Evolutionary conservation across 2,113 vertebrate species (phyloP), one percentile per base, ranked within the genome.

Genomic region (Colaptes auratus): DNA sequence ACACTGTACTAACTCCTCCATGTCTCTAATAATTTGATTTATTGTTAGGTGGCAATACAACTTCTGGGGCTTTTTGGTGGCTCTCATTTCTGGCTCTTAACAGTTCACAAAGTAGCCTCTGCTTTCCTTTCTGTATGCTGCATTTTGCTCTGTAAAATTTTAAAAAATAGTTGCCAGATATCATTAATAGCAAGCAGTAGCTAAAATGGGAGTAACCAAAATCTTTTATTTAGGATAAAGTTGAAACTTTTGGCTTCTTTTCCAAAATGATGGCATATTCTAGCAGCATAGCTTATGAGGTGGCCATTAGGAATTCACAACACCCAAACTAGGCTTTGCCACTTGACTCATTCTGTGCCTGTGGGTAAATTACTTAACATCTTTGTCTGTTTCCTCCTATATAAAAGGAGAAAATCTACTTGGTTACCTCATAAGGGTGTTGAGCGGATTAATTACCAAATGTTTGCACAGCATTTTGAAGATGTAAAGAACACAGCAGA

Each of bases 1-100:
- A 91, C 89, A 90, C 81, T 97, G 74, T 76, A 96, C 97, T 98
- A 96, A 98, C 82, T 77, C 81, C 12, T 94, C 91, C 61, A 8
- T 15, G 12, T 93, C 89, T 94, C 20, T 89, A 94, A 92, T 88
- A 66, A 75, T 79, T 95, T 95, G 56, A 96, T 96, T 77, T 94
- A 60, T 78, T 95, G 24, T 86, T 93, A 93, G 58, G 39, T 95
- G 61, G 30, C 53, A 96, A 79, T 95, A 55, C 12, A 90, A 94
- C 73, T 96, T 93, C 58, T 66, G 61, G 3, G 35, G 10, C 12
- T 82, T 95, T 93, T 86, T 82, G 63, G 44, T 96, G 77, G 17
- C 58, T 92, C 66, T 83, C 46, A 25, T 76, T 94, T 82, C 88
- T 95, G 59, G 36, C 20, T 88, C 90, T 66, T 84, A 83, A 39